Conservation (phyloP, 1,140 invertebrate genomes). For the Cydia amplana region DNA sequence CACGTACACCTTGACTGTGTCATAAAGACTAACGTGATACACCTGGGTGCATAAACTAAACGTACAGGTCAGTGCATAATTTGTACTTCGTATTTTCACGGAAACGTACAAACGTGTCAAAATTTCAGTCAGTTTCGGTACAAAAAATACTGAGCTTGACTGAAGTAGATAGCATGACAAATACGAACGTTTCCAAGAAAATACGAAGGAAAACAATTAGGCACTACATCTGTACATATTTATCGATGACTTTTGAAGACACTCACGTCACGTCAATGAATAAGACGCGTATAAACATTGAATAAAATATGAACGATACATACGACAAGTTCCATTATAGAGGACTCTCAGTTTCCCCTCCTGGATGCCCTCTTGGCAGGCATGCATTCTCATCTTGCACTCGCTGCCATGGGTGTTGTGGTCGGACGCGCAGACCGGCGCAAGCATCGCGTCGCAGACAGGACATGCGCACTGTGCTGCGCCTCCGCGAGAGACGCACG, state of each 20-base stretch:
- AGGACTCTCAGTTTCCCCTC: conserved; percentile 63
- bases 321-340: conserved; percentile 71
- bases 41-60: neutral
- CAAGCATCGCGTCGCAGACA: conserved; percentile 89
- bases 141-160: no score
- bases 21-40: neutral
- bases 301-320: conserved; percentile 33
- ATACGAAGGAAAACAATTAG: no score
- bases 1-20: neutral
- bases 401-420: conserved; percentile 93
- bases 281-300: neutral
- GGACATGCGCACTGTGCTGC: conserved; percentile 91
- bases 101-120: no score
- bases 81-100: no score
- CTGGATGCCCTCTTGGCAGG: conserved; percentile 80
- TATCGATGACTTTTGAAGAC: neutral
- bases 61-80: no score
- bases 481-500: conserved; percentile 86
- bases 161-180: no score
- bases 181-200: no score
- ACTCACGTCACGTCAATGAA: no score
- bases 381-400: conserved; percentile 89
- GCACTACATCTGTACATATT: no score
- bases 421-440: conserved; percentile 92
- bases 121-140: no score